Evolutionary conservation across 1,140 invertebrate genomes (phyloP).

Genomic region (Tenebrio molitor): DNA sequence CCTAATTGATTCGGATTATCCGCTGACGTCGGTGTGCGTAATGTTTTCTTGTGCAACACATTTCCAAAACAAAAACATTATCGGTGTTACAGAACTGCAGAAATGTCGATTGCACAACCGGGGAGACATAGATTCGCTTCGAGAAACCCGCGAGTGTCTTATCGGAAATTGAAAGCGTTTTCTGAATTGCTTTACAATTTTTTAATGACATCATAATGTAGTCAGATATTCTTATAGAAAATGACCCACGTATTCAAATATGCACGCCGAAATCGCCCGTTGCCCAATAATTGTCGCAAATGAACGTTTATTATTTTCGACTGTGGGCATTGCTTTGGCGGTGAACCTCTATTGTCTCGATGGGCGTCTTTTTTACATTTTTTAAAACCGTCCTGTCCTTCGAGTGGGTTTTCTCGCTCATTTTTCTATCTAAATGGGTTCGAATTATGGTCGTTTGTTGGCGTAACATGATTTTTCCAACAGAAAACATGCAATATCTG

Average conservation of each 20-base stretch:
- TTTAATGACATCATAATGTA: conserved; percentile 2
- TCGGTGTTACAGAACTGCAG: too few relatives aligned
- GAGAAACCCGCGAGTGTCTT: too few relatives aligned
- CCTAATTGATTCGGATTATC: background rate
- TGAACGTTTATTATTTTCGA: background rate
- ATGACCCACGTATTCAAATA: background rate
- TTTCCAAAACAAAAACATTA: background rate
- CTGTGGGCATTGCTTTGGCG: background rate
- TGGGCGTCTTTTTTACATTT: conserved; percentile 3
- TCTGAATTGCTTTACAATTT: background rate
- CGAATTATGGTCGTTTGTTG: too few relatives aligned
- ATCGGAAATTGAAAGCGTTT: background rate
- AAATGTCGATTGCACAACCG: too few relatives aligned
- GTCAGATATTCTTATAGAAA: background rate
- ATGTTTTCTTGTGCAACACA: too few relatives aligned
- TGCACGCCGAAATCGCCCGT: background rate
- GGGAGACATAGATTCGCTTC: too few relatives aligned
- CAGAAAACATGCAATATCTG: too few relatives aligned
- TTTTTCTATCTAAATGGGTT: too few relatives aligned
- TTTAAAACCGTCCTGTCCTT: background rate
- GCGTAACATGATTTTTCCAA: too few relatives aligned
- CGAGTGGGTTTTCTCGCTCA: background rate
- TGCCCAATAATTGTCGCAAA: background rate
- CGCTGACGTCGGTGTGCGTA: background rate
- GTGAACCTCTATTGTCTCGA: background rate